Evolutionary conservation across 2,113 vertebrate species (phyloP).

Genomic region (Pedionomus torquatus): DNA sequence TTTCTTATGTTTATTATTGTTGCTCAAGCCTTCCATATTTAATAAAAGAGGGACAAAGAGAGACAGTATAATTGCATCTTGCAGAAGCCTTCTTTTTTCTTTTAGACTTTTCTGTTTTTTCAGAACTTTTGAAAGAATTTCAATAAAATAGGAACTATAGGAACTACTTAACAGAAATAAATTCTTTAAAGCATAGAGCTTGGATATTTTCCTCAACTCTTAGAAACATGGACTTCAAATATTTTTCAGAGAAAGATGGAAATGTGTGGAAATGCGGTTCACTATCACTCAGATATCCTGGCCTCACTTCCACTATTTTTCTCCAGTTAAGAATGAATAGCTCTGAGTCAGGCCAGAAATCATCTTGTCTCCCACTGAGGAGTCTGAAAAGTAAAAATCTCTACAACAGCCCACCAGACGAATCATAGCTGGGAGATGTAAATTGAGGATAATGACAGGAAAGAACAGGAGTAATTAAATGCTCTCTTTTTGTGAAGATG

Average conservation of each 20-base stretch:
- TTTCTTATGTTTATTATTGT: slow-evolving; percentile 46
- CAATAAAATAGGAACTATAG: not conserved
- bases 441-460: not conserved
- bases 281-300: not conserved
- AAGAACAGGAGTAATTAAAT: slow-evolving; percentile 10
- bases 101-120: not conserved
- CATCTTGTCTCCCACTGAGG: not conserved
- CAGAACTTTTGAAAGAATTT: not conserved
- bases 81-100: not conserved
- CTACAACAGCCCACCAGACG: not conserved
- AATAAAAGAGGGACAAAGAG: not conserved
- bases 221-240: not conserved
- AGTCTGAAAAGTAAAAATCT: not conserved
- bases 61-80: slow-evolving; percentile 31
- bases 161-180: not conserved
- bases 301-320: not conserved
- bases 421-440: not conserved
- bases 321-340: not conserved
- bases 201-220: not conserved
- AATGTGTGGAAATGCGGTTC: not conserved
- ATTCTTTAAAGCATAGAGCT: not conserved
- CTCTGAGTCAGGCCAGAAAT: not conserved
- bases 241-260: not conserved
- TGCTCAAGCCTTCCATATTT: not conserved
- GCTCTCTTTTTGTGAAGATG: not conserved